Conservation (phyloP, 1,140 invertebrate species). For the Plodia interpunctella region DNA sequence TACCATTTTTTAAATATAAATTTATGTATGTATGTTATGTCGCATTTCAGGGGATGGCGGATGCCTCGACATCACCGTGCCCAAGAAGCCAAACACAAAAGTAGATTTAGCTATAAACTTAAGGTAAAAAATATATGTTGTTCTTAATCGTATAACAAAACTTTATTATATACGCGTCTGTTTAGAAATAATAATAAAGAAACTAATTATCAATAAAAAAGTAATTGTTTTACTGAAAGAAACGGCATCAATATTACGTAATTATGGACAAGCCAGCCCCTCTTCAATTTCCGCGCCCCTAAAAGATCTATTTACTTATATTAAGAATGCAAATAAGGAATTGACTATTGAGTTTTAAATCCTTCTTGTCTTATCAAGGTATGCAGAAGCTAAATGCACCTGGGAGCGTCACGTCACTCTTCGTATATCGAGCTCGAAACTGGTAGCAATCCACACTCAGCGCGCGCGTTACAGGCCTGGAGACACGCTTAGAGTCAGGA, state of each 20-base stretch:
- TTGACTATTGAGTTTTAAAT: no score
- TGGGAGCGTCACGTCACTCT: conserved; percentile 64
- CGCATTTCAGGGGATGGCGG: conserved; percentile 66
- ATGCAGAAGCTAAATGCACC: conserved; percentile 71
- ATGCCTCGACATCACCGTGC: conserved; percentile 61
- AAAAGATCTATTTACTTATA: no score
- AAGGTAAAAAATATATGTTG: conserved; percentile 38
- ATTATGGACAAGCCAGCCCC: no score
- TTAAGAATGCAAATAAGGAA: no score
- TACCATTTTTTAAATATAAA: no score
- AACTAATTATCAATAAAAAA: not conserved
- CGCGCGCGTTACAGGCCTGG: conserved; percentile 82
- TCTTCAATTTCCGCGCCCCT: no score
- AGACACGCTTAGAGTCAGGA: conserved; percentile 76
- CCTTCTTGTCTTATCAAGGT: conserved; percentile 47
- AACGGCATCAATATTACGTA: no score
- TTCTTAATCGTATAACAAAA: not conserved
- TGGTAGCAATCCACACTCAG: conserved; percentile 77
- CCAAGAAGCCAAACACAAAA: conserved; percentile 54
- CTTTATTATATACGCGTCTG: not conserved
- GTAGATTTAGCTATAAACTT: conserved; percentile 75
- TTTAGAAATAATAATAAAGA: not conserved
- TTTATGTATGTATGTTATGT: no score
- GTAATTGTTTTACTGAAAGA: no score
- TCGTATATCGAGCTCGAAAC: conserved; percentile 66